Base-by-base conservation (phyloP, 1,140 invertebrate genomes). In the Calephelis nemesis region DNA sequence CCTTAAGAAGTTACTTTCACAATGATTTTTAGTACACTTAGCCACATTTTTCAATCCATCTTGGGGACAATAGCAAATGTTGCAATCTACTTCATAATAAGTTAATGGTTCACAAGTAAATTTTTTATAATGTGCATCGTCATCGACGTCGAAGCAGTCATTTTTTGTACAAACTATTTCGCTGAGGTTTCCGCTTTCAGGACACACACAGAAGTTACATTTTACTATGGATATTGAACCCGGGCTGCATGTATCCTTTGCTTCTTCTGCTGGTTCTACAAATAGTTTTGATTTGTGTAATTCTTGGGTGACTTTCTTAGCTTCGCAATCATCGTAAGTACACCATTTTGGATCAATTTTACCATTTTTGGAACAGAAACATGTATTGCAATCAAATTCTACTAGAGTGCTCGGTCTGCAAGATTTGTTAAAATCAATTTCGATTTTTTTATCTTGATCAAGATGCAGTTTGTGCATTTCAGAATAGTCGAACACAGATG, bases 141-240 rank as follows among this genome's bases (percentile, higher is more conserved):
- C 58, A n/a, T 67, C 63, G 3, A 71, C 63, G 8, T 79, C 75
- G 7, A 73, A 69, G 49, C 88, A 91, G 10, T 72, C 68, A 48
- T 85, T 89, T 72, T 87, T 86, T 0, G 87, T 91, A 58, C 88
- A 91, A 0, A 74, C 75, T 63, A 76, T 75, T 9, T 86, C 81
- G 54, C 72, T 78, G 8, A 79, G 65, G 12, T 74, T 49, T 9
- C 87, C 86, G 62, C 71, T 84, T 19, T 83, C 74, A 5, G 85
- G 79, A 62, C 88, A 91, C 58, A 91, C 89, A 60, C 88, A 91
- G 62, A 79, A 88, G 63, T 91, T 91, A 52, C 88, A 91, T 63
- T 83, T 74, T 0, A 76, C 73, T 73, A 80, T 85, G 0, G 76
- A 77, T 65, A 91, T 83, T 6, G 82, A 79, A 4, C 88, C 88